phyloP scores from a whole-genome alignment of 2,888 invertebrate species.

The Drosophila fungiperda region DNA sequence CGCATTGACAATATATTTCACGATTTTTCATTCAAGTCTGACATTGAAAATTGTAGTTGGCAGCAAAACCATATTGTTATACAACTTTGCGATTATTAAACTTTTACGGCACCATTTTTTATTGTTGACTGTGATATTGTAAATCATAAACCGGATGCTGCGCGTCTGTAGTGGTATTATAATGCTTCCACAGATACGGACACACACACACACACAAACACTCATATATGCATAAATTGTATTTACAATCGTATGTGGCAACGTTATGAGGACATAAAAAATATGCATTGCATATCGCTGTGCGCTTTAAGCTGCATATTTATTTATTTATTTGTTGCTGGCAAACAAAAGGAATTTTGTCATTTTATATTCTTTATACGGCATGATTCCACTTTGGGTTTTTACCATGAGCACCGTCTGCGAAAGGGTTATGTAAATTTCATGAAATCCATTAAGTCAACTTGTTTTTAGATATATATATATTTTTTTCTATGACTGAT shows the following conservation, averaged over 20 bases:
- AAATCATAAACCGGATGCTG: conserved; percentile 60
- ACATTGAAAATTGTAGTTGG: conserved; percentile 45
- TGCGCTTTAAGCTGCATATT: conserved; percentile 66
- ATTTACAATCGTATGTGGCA: conserved; percentile 59
- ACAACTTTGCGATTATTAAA: conserved; percentile 47
- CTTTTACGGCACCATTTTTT: conserved; percentile 52
- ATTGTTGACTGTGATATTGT: conserved; percentile 58
- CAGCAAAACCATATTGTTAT: conserved; percentile 43
- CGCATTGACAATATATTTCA: background rate
- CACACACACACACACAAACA: conserved; percentile 8
- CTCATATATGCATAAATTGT: conserved; percentile 56
- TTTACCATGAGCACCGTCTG: conserved; percentile 11
- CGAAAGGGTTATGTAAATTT: conserved; percentile 25
- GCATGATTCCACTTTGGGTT: conserved; percentile 23
- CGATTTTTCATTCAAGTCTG: conserved; percentile 17
- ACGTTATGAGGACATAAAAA: conserved; percentile 48
- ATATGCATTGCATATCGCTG: conserved; percentile 56
- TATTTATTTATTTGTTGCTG: conserved; percentile 68
- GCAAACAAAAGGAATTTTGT: conserved; percentile 65
- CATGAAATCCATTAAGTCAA: conserved; percentile 39
- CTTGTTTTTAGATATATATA: conserved; percentile 41
- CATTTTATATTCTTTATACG: conserved; percentile 51
- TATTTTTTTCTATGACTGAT: conserved; percentile 10
- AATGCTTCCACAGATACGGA: conserved; percentile 32
- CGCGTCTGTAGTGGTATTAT: conserved; percentile 50